Conservation (phyloP, 1,140 invertebrate species). For the Apis mellifera region Amel_HAv3.1 CM009944.2:6770501-6771000, state of each 20-base stretch:
- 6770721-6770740: background rate
- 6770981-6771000: too few species aligned
- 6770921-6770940: too few species aligned
- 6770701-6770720: constrained; percentile 8
- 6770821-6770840: background rate
- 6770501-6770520: too few species aligned
- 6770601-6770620: background rate
- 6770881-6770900: too few species aligned
- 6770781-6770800: background rate
- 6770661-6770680: background rate
- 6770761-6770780: constrained; percentile 4
- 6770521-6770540: too few species aligned
- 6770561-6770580: too few species aligned
- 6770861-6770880: too few species aligned
- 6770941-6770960: too few species aligned
- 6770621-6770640: background rate
- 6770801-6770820: background rate
- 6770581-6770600: too few species aligned
- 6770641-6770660: background rate
- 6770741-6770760: background rate
- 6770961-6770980: too few species aligned
- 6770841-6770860: background rate
- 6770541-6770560: too few species aligned
- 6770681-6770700: background rate
- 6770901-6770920: too few species aligned